phyloP scores from a whole-genome alignment of 2,888 invertebrate genomes.

The Drosophila antonietae region DNA sequence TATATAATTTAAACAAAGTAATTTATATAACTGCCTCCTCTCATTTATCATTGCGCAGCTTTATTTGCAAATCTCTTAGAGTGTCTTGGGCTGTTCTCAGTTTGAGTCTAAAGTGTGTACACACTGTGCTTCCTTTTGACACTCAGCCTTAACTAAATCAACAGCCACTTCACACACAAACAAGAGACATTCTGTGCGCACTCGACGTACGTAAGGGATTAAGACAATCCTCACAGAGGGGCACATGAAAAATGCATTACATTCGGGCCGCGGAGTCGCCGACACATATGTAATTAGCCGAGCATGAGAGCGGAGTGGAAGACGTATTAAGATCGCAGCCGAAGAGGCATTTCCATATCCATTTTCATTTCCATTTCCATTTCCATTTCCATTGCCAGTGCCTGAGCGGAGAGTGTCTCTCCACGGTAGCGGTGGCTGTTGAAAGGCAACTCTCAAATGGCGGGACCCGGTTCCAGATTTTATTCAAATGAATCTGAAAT shows the following conservation, averaged over 20 bases:
- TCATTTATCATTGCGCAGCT: not conserved
- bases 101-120: not conserved
- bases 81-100: not conserved
- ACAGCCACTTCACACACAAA: constrained; percentile 9
- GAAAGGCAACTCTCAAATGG: constrained; percentile 53
- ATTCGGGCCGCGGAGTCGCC: constrained; percentile 36
- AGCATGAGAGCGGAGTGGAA: constrained; percentile 13
- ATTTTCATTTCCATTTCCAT: constrained; percentile 16
- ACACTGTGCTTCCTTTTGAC: not conserved
- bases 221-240: constrained; percentile 23
- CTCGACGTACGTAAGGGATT: not conserved
- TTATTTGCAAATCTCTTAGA: not conserved
- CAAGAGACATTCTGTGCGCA: constrained; percentile 10
- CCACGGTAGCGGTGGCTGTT: constrained; percentile 31
- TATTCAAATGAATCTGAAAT: constrained; percentile 62
- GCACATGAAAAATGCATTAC: constrained; percentile 53
- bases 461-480: constrained; percentile 45
- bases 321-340: constrained; percentile 16
- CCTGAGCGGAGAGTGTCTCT: constrained; percentile 9
- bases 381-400: constrained; percentile 12
- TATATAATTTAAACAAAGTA: not conserved
- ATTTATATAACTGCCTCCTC: not conserved
- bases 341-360: constrained; percentile 31
- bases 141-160: not conserved
- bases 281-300: constrained; percentile 66